Conservation (phyloP, 1,140 invertebrate genomes). For the Pseudachorutes palmiensis region DNA sequence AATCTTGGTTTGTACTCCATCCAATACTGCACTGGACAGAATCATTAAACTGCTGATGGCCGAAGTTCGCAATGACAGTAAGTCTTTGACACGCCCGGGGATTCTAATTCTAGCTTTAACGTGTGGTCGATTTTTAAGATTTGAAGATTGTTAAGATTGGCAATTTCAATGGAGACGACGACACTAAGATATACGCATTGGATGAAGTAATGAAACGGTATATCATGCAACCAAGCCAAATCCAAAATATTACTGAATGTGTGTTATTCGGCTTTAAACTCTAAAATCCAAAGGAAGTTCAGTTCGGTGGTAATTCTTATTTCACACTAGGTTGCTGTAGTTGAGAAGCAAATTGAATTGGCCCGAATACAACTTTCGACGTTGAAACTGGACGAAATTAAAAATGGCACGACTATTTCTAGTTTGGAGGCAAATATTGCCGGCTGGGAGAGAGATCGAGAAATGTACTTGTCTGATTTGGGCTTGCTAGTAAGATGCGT, state of each 20-base stretch:
- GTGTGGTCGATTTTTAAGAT: not conserved
- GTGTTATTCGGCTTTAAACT: too few species aligned
- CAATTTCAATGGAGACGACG: not conserved
- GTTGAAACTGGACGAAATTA: not conserved
- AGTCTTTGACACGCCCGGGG: not conserved
- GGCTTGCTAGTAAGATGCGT: not conserved
- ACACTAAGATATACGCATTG: not conserved
- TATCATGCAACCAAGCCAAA: not conserved
- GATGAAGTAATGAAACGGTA: not conserved
- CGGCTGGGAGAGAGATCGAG: not conserved
- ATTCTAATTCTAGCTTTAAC: not conserved
- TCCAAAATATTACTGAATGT: not conserved
- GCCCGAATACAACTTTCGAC: not conserved
- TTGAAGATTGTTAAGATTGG: not conserved
- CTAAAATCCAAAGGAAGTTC: too few species aligned
- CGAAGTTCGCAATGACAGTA: slow-evolving; percentile 1
- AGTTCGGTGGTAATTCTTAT: not conserved
- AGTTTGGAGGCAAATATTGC: not conserved
- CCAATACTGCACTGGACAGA: slow-evolving; percentile 32
- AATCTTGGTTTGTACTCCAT: slow-evolving; percentile 33
- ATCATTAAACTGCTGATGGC: slow-evolving; percentile 18
- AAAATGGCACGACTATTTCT: not conserved
- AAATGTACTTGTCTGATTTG: not conserved
- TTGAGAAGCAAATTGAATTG: not conserved
- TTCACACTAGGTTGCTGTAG: not conserved